Evolutionary conservation across 1,140 invertebrate genomes (phyloP), one percentile per base, ranked within the genome.

Genomic region (Nasonia vitripennis): DNA sequence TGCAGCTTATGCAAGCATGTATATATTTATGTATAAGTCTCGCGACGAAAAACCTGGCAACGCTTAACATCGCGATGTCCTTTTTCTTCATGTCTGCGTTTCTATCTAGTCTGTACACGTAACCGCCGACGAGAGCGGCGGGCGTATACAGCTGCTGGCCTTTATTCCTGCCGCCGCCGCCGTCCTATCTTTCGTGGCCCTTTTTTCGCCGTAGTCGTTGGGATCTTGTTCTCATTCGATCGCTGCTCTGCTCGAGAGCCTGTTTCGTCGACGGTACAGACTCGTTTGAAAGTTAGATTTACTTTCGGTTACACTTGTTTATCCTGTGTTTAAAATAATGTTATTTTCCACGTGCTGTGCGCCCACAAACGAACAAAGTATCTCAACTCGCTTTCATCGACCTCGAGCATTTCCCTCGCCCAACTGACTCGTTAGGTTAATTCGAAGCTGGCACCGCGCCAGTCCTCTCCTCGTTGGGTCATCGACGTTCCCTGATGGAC

Each of bases 391-490:
- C n/a, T 55, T 51, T 74, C 45, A 48, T n/a, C 78, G 20, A 20
- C 17, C 37, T 41, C 27, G 83, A 74, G 51, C 79, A 55, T 77
- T 81, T 85, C 73, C 73, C 37, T 14, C 27, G n/a, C 17, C 55
- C 55, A 62, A n/a, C 55, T 67, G 77, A 48, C 89, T 89, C 89
- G 87, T 90, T 90, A 90, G 87, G 85, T 89, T 91, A 91, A 91
- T 91, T 90, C 87, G 75, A 78, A 84, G 85, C 77, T 90, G 90
- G 89, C 87, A 73, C 12, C 0, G 0, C 74, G 86, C 90, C 90
- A 90, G 84, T 62, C 41, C 62, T 78, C 48, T 70, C 62, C 41
- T 81, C 74, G 78, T 37, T 78, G 67, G 75, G 68, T 85, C 78
- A 86, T 88, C 77, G 85, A 88, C 78, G 81, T 81, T 81, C 45